These are phyloP conservation scores for Fopius arisanus DNA, from an alignment of 1,140 invertebrate genomes.

Conservation along the genomic window DNA sequence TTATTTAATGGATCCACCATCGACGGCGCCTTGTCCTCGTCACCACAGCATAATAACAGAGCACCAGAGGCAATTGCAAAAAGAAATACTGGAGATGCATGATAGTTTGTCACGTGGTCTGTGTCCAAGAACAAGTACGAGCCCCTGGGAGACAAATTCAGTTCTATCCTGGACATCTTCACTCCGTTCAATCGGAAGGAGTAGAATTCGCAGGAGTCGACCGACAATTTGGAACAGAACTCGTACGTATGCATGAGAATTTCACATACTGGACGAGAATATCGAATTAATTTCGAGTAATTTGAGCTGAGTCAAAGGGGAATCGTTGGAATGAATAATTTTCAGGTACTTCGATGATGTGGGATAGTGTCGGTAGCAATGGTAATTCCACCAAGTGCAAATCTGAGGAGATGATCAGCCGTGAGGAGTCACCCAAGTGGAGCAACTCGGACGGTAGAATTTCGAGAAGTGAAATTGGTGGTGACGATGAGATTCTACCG, in stretches of 20 bases:
- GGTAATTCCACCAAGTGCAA: conserved; percentile 41
- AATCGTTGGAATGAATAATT: conserved; percentile 1
- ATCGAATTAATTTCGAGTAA: conserved; percentile 1
- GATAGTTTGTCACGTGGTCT: conserved; percentile 47
- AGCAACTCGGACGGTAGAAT: conserved; percentile 36
- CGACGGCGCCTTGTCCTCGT: conserved; percentile 25
- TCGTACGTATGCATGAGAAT: conserved; percentile 39
- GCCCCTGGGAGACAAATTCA: conserved; percentile 46
- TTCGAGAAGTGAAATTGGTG: conserved; percentile 29
- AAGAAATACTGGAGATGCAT: conserved; percentile 49
- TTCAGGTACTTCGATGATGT: conserved; percentile 34
- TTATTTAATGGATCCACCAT: conserved; percentile 36
- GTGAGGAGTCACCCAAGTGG: conserved; percentile 48
- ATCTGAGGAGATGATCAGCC: conserved; percentile 44
- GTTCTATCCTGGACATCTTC: conserved; percentile 47
- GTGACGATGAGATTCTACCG: conserved; percentile 41
- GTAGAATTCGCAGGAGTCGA: conserved; percentile 35
- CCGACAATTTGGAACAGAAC: conserved; percentile 42
- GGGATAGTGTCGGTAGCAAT: conserved; percentile 40
- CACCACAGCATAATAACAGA: conserved; percentile 45
- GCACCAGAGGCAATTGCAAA: conserved; percentile 45
- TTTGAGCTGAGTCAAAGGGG: neutral
- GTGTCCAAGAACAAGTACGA: conserved; percentile 37
- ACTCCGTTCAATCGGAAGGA: conserved; percentile 41
- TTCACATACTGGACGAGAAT: neutral